Base-by-base conservation (phyloP, 92 coral and sea anemone species). In the Porites divaricata region DNA sequence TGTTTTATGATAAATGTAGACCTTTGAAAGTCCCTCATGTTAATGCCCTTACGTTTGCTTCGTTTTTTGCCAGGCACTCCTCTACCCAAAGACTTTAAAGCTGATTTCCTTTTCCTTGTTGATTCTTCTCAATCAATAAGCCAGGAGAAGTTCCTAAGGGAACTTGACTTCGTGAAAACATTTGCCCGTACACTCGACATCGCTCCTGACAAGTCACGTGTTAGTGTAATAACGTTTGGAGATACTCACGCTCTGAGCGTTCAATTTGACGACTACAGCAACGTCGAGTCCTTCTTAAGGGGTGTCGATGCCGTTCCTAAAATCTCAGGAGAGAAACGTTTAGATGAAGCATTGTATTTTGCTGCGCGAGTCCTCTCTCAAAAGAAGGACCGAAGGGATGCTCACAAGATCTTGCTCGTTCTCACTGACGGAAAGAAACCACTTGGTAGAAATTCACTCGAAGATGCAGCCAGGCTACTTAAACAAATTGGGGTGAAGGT, bases 131-230 rank as follows among this genome's bases (percentile, higher is more conserved):
- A 88, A 48, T 81, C 83, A 25, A 87, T 93, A 57, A 82, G 83
- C 73, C 78, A 52, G 53, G 84, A 85, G 21, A 91, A 94, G 63
- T 94, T 88, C 89, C 76, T 80, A 13, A 77, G 70, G 61, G 89
- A 91, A 49, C 95, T 94, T 74, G 90, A 85, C 23, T 96, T 96
- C 23, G 93, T 96, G 73, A 92, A 94, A 64, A 74, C 89, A 4
- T 78, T 96, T 25, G 74, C 88, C 24, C 85, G 90, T 1, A 53
- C 89, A 14, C 90, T 90, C 41, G 78, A 88, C 58, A 73, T 96
- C 13, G 85, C 97, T 10, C 86, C 92, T 2, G 88, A 80, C 22
- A 93, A 88, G 49, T 90, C 98, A 14, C 93, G 94, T 41, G 93
- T 89, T 3, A 89, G 89, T 35, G 89, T 88, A 23, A 83, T 93